Evolutionary conservation across 2,888 invertebrate species (phyloP), one percentile per base, ranked within the genome.

Genomic region (Erebia epiphron): DNA sequence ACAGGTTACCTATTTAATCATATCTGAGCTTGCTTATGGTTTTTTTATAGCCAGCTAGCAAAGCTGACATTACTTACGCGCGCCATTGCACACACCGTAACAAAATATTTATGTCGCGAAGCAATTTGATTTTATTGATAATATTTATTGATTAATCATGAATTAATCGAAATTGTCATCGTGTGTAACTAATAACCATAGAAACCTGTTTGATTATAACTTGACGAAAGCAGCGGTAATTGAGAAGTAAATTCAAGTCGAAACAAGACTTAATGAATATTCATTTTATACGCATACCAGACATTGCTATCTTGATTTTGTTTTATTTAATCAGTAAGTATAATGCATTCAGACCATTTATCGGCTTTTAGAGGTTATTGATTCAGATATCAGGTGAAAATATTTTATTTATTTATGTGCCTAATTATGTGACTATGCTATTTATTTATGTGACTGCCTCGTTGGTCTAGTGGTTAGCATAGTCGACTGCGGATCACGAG

Each of bases 171-270:
- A 64, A 64, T 64, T 64, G 64, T 64, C 64, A 64, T 54, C 64
- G 52, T 64, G 64, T 64, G 64, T 54, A 64, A 64, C 54, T 16
- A 62, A 62, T 62, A 62, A 56, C 54, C 46, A 66, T 57, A 57
- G 21, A 18, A 66, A 56, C 66, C 56, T 13, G 66, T 56, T 56
- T 8, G 21, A 62, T 49, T 62, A 62, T 11, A 14, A 49, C 18
- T 35, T 66, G 66, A 57, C 56, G 66, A 66, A 56, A 46, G 54
- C 56, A 43, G 43, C 21, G 56, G 57, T 57, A 57, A 66, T 66
- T 66, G 57, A 66, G 66, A 57, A 66, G 66, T 66, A 56, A 66
- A 56, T 66, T 66, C 54, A 43, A 65, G 54, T 65, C 52, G 65
- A 65, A 56, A 56, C 43, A 18, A 62, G 46, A 14, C 65, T 50